These are phyloP conservation scores for Lamproptera curius DNA, from an alignment of 2,888 invertebrate genomes.

Conservation along the genomic window DNA sequence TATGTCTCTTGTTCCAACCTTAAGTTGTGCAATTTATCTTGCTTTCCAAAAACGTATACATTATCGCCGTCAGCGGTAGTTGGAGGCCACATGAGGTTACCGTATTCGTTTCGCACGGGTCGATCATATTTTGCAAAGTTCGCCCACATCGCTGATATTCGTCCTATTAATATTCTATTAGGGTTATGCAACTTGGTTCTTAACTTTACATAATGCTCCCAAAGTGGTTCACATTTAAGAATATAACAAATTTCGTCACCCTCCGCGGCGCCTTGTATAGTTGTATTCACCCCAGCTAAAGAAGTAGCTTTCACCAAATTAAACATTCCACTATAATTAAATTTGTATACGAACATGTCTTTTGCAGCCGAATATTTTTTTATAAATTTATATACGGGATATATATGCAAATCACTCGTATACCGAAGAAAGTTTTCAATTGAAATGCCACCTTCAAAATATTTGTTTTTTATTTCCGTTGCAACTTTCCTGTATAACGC, in stretches of 20 bases:
- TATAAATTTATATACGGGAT: conserved; percentile 64
- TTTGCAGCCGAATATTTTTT: conserved; percentile 38
- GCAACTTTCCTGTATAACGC: conserved; percentile 43
- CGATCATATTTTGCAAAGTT: conserved; percentile 69
- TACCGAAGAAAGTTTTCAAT: conserved; percentile 54
- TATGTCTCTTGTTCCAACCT: conserved; percentile 46
- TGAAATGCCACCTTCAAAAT: conserved; percentile 48
- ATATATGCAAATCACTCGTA: conserved; percentile 60
- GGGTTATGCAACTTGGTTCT: conserved; percentile 36
- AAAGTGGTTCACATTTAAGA: conserved; percentile 62
- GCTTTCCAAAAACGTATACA: conserved; percentile 45
- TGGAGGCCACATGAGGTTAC: conserved; percentile 47
- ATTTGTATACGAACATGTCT: conserved; percentile 62
- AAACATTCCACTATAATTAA: conserved; percentile 62
- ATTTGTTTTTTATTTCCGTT: conserved; percentile 46
- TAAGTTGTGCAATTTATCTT: conserved; percentile 36
- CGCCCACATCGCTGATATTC: conserved; percentile 64
- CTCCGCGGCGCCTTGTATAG: conserved; percentile 62
- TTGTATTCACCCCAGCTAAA: conserved; percentile 35
- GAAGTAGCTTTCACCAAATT: conserved; percentile 57
- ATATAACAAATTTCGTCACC: conserved; percentile 72
- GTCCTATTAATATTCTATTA: conserved; percentile 54
- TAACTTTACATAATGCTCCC: conserved; percentile 49
- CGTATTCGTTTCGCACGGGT: conserved; percentile 44
- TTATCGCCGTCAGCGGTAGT: conserved; percentile 42